Percentiles rank a stretch among this genome's conserved stretches.
Evolutionary conservation across 2,797 vertebrate genomes (phyloP).

Genomic region (Acipenser ruthenus): DNA sequence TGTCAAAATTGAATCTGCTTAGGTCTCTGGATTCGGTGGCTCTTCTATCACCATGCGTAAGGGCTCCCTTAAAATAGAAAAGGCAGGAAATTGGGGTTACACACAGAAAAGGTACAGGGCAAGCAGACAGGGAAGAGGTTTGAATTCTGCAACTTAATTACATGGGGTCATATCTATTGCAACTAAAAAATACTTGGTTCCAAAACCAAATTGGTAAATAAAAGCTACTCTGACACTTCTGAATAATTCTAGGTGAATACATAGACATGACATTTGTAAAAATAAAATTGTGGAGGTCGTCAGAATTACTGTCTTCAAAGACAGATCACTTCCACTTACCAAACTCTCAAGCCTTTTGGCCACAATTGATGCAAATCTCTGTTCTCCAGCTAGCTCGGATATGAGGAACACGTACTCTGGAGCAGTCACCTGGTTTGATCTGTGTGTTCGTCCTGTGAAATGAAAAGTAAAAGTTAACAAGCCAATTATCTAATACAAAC

Average conservation of each 20-base stretch:
- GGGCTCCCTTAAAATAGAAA: constrained; percentile 69
- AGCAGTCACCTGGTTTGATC: constrained; percentile 96
- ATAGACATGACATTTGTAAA: too few species aligned
- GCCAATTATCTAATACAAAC: too few species aligned
- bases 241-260: too few species aligned
- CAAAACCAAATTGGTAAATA: too few species aligned
- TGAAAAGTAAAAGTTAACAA: constrained; percentile 5
- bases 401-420: constrained; percentile 97
- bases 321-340: constrained; percentile 51
- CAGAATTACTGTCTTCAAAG: too few species aligned
- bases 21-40: constrained; percentile 96
- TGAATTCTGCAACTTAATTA: too few species aligned
- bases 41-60: constrained; percentile 93
- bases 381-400: constrained; percentile 93
- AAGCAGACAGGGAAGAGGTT: too few species aligned
- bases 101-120: too few species aligned
- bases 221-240: too few species aligned
- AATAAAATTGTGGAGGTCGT: too few species aligned
- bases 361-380: constrained; percentile 95
- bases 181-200: too few species aligned
- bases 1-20: constrained; percentile 97
- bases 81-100: background rate
- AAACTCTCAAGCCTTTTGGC: constrained; percentile 95
- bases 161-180: too few species aligned
- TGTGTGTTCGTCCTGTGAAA: constrained; percentile 81